Base-by-base conservation (phyloP, 2,888 invertebrate species). In the Abrostola triplasia region DNA sequence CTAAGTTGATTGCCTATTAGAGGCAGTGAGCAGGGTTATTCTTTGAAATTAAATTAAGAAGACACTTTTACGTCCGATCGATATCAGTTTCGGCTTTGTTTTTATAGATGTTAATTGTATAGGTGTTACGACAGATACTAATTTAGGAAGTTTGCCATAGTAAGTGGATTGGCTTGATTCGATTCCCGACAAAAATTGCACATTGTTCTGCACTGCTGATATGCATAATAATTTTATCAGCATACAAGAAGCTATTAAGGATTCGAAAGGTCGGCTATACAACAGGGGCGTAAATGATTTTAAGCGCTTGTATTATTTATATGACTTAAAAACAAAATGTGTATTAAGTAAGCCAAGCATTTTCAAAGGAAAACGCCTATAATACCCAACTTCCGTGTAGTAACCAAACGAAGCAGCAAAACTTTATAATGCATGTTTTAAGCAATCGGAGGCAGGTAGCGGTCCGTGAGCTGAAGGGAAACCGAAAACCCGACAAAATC, bases 381-480 rank as follows among this genome's bases (percentile, higher is more conserved):
- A 50, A 57, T 53, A 61, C 57, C 49, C 49, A 55, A 57, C 56
- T 48, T 53, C 42, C 37, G 40, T 50, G 51, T 70, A 67, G 70
- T 65, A 77, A 71, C 67, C 52, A 64, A 76, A 80, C 66, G 58
- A 70, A 59, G 68, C 70, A 70, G 63, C 62, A 66, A 76, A 81
- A 82, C 74, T 84, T 84, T 79, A 79, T 84, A 80, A 85, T 87
- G 82, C 80, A 84, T 85, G 81, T 84, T 87, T 85, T 79, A 84
- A 84, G 81, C 80, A 60, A 70, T 56, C 73, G 79, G 78, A 73
- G 77, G 74, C 73, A 67, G 70, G 66, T 75, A 79, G 70, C 64
- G 70, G 76, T 61, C 60, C 76, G 71, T 67, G 73, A 79, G 70
- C 83, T 81, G 77, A 78, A 78, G 73, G 79, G 73, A 78, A 80